Evolutionary conservation across 2,888 invertebrate genomes (phyloP), one percentile per base, ranked within the genome.

Genomic region (Cacoxenus indagator): DNA sequence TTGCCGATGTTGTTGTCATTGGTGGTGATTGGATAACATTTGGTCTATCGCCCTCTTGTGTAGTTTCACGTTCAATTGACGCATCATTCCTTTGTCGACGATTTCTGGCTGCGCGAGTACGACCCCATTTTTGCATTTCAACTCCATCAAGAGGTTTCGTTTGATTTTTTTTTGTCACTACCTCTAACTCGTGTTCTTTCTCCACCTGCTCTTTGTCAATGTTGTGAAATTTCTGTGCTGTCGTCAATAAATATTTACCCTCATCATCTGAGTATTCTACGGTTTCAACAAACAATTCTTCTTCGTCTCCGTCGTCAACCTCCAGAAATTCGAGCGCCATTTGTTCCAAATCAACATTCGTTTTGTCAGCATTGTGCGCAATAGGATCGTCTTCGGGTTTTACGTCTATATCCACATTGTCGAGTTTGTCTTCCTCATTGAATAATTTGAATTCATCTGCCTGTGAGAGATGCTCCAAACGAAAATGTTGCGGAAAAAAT

Each of bases 401-500:
- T 4, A 61, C 43, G 19, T 4, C 3, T 4, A 69, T 64, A 1
- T 62, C 6, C 27, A 68, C 24, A 0, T 65, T 67, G 5, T 70
- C 71, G 22, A 66, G 2, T 2, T 3, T 73, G 68, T 51, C 65
- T 48, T 61, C 43, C 24, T 61, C 43, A 17, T 43, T 43, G 24
- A 61, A 61, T 14, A 61, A 5, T 24, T 61, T 61, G 11, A 37
- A 61, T 19, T 61, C 43, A 37, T 61, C 61, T 11, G 19, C 27
- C 4, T 55, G 65, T 2, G 57, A 46, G 2, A 82, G 46, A 67
- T 80, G 80, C 14, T 72, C 61, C 29, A 27, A 51, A 5, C 70
- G 75, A 67, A 85, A 86, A 64, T 85, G 85, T 4, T 75, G 65
- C 0, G 77, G 76, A 65, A 85, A 85, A 29, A 68, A 68, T 2